phyloP scores from a whole-genome alignment of 2,797 vertebrate genomes.

The Menidia menidia region DNA sequence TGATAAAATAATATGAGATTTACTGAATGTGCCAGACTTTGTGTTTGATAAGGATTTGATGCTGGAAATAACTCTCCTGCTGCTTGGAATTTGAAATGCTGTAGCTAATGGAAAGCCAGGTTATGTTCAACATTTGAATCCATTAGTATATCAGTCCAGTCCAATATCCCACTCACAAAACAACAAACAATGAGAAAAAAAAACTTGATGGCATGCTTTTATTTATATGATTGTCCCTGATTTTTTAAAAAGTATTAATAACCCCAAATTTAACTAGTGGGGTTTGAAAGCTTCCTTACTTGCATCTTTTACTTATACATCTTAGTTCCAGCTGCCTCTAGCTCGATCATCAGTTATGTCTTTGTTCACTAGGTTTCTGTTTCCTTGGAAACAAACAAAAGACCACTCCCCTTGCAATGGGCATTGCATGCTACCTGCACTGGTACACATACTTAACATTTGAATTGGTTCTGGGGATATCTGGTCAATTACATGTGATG shows the following conservation, averaged over 20 bases:
- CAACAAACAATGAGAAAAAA: neutral
- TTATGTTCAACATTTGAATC: neutral
- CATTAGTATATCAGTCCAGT: neutral
- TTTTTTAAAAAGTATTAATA: neutral
- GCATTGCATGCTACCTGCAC: slow-evolving; percentile 11
- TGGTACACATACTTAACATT: neutral
- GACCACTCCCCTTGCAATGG: neutral
- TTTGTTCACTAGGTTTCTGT: slow-evolving; percentile 19
- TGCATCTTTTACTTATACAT: neutral
- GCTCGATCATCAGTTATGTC: slow-evolving; percentile 26
- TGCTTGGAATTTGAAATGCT: neutral
- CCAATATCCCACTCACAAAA: neutral
- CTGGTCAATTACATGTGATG: slow-evolving; percentile 44
- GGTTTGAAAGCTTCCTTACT: neutral
- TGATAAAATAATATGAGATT: too few species aligned
- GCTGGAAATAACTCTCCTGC: neutral
- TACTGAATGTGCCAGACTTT: neutral
- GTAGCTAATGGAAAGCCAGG: neutral
- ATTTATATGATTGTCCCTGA: neutral
- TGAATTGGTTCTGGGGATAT: slow-evolving; percentile 9
- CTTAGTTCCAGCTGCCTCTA: slow-evolving; percentile 19
- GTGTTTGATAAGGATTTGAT: neutral
- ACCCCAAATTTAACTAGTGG: neutral
- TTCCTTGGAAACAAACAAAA: slow-evolving; percentile 38
- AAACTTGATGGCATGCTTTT: neutral